phyloP scores from a whole-genome alignment of 2,113 vertebrate genomes.

The Mormoops blainvillei region DNA sequence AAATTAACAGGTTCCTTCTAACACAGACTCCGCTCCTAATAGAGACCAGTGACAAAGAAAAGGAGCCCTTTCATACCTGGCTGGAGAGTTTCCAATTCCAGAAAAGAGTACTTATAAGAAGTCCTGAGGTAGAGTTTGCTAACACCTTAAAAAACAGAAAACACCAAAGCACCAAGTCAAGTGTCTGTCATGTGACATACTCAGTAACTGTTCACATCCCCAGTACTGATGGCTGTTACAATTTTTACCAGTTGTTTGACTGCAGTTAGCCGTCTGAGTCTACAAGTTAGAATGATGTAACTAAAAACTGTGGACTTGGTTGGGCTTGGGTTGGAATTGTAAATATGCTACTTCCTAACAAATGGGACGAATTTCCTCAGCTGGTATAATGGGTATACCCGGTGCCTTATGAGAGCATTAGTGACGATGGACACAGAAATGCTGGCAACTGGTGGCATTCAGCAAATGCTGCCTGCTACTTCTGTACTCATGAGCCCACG shows the following conservation, averaged over 20 bases:
- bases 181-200: fast-evolving
- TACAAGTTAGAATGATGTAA: neutral
- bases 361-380: neutral
- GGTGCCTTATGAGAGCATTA: neutral
- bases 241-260: neutral
- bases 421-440: too few relatives aligned
- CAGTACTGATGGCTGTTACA: neutral
- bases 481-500: neutral
- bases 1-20: neutral
- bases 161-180: neutral
- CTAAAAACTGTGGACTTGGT: neutral
- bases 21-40: neutral
- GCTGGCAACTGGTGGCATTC: neutral
- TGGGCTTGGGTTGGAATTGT: neutral
- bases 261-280: neutral
- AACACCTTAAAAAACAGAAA: neutral
- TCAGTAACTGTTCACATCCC: neutral
- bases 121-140: neutral
- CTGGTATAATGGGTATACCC: neutral
- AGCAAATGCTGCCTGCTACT: neutral
- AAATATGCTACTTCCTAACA: neutral
- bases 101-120: neutral
- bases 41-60: neutral
- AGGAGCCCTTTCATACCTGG: neutral
- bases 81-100: neutral